These are phyloP conservation scores for Theristicus caerulescens DNA, from an alignment of 2,113 vertebrate species.

Conservation along the genomic window DNA sequence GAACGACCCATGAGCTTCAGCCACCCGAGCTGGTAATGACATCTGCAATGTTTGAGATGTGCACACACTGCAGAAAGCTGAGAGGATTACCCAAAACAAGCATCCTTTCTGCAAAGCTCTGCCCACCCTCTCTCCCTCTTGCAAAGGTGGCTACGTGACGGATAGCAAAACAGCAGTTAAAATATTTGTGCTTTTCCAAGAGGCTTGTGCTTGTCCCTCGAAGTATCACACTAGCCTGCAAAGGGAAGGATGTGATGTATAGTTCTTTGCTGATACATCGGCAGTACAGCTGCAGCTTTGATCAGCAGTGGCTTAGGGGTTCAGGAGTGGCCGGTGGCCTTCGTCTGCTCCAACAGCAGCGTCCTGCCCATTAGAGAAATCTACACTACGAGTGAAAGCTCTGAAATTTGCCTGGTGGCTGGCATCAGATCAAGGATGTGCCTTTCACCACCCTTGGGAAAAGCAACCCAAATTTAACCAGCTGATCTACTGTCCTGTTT, in stretches of 20 bases:
- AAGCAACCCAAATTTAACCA: not conserved
- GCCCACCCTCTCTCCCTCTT: not conserved
- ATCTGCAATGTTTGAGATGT: fast-evolving
- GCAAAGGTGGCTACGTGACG: not conserved
- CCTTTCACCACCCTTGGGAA: not conserved
- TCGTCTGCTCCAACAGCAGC: fast-evolving
- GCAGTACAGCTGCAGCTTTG: not conserved
- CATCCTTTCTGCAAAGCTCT: not conserved
- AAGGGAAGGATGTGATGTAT: fast-evolving
- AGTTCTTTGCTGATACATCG: fast-evolving
- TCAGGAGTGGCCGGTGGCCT: not conserved
- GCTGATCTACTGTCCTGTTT: not conserved
- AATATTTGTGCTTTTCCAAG: not conserved
- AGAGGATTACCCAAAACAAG: not conserved
- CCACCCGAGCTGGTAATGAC: fast-evolving
- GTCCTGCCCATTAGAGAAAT: not conserved
- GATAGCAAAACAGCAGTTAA: not conserved
- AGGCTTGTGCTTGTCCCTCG: not conserved
- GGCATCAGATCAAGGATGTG: not conserved
- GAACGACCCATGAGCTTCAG: not conserved
- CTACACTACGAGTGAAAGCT: not conserved
- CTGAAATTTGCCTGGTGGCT: not conserved
- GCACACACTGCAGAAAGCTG: not conserved
- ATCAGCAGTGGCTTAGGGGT: not conserved
- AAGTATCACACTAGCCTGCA: fast-evolving